Percentiles rank a stretch among this genome's conserved stretches.
Evolutionary conservation across 2,888 invertebrate species (phyloP).

Genomic region (Tipula helvola): DNA sequence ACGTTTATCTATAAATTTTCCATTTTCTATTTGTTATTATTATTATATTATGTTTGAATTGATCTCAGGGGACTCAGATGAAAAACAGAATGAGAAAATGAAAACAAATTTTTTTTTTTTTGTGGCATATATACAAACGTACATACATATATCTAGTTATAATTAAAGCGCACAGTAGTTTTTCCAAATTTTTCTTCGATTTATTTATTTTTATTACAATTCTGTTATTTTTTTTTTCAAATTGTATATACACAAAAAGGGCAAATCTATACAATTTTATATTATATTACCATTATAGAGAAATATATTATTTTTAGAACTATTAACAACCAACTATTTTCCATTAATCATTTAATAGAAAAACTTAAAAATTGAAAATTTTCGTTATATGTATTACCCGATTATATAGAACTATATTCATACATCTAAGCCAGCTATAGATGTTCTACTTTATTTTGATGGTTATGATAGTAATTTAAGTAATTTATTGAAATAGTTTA

Average conservation of each 20-base stretch:
- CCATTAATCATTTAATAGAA: background rate
- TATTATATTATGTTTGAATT: background rate
- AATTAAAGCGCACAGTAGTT: background rate
- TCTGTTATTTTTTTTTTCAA: background rate
- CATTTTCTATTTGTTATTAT: background rate
- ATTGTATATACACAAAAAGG: background rate
- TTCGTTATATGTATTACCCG: background rate
- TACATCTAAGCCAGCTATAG: too few relatives aligned
- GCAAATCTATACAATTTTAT: background rate
- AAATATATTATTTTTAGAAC: background rate
- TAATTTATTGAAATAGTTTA: background rate
- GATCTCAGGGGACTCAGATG: background rate
- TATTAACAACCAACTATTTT: background rate
- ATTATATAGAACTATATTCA: background rate
- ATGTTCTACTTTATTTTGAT: background rate
- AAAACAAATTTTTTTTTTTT: background rate
- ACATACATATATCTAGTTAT: background rate
- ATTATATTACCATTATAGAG: background rate
- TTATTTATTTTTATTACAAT: background rate
- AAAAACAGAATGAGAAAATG: background rate
- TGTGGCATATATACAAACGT: background rate
- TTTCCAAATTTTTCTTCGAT: background rate
- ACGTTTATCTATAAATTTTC: background rate
- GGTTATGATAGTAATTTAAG: background rate
- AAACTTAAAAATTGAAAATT: background rate